phyloP scores from a whole-genome alignment of 1,140 invertebrate species.

The Arctopsyche grandis region DNA sequence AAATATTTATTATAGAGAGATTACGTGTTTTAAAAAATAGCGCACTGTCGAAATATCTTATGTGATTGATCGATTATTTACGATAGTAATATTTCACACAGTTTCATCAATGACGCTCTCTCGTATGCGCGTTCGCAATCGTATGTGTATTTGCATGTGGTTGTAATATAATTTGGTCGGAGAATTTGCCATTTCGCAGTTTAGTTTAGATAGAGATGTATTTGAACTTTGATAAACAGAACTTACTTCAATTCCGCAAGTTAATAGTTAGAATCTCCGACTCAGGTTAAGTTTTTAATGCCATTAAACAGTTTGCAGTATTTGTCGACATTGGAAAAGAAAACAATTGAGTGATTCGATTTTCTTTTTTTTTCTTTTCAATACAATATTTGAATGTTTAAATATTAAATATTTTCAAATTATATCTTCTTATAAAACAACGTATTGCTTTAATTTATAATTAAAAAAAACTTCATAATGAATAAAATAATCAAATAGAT shows the following conservation, averaged over 20 bases:
- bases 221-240: slow-evolving; percentile 8
- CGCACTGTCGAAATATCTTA: neutral
- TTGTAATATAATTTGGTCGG: no score
- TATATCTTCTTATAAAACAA: no score
- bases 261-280: neutral
- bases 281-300: slow-evolving; percentile 1
- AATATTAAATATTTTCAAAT: no score
- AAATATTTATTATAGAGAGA: neutral
- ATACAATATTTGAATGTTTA: no score
- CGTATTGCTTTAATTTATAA: no score
- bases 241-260: slow-evolving; percentile 6
- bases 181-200: neutral
- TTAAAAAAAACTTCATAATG: no score
- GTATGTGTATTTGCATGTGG: no score
- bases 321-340: no score
- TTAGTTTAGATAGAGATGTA: neutral
- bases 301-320: neutral
- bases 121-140: no score
- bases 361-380: no score
- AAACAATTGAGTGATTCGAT: no score
- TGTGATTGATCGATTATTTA: slow-evolving; percentile 26
- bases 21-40: neutral
- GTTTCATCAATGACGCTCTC: neutral
- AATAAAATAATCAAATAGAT: no score
- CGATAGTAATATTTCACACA: neutral